phyloP scores from a whole-genome alignment of 2,888 invertebrate species.

The Dioctria linearis region DNA sequence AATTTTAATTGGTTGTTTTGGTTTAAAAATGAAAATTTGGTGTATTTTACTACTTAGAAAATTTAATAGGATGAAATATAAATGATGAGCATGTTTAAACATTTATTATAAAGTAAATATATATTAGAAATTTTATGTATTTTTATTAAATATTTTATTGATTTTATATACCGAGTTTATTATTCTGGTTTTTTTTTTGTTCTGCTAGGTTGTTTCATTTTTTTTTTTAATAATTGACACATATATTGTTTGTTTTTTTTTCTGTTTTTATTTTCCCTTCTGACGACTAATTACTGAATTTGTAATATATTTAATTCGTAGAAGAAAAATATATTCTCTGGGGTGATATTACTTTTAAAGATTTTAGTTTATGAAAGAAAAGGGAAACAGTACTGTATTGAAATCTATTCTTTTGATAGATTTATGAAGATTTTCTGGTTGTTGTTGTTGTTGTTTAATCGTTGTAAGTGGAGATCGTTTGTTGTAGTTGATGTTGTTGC shows the following conservation, averaged over 20 bases:
- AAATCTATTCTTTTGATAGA: background rate
- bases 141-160: slow-evolving; percentile 41
- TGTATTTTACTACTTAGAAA: background rate
- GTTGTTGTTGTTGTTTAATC: slow-evolving; percentile 24
- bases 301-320: slow-evolving; percentile 7
- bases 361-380: slow-evolving; percentile 3
- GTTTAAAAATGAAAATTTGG: background rate
- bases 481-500: slow-evolving; percentile 1
- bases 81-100: slow-evolving; percentile 21
- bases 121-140: slow-evolving; percentile 4
- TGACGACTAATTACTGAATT: slow-evolving; percentile 23
- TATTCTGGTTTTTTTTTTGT: background rate
- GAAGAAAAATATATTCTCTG: slow-evolving; percentile 49
- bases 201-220: slow-evolving; percentile 8
- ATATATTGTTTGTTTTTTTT: slow-evolving; percentile 39
- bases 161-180: slow-evolving; percentile 10
- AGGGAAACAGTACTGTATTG: slow-evolving; percentile 38
- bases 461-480: slow-evolving; percentile 25
- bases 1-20: slow-evolving; percentile 5
- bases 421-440: slow-evolving; percentile 1
- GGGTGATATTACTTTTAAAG: slow-evolving; percentile 16
- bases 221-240: slow-evolving; percentile 48
- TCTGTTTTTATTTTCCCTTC: background rate
- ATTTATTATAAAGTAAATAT: slow-evolving; percentile 38
- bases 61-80: slow-evolving; percentile 23